Evolutionary conservation across 2,797 vertebrate species (phyloP).

Genomic region (Lacerta viridis): DNA sequence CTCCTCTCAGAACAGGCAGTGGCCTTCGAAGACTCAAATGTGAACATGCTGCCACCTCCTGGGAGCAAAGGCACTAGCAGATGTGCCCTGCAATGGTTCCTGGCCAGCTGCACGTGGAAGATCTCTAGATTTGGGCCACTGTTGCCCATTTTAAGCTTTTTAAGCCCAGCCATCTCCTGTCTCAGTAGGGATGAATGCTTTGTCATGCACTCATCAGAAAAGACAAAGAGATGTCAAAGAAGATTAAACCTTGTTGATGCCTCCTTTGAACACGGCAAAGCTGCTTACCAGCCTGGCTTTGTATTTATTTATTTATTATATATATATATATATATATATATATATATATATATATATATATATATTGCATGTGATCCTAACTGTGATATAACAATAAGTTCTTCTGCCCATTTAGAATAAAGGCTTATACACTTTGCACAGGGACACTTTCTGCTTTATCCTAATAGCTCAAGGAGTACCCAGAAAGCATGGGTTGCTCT

Average conservation of each 20-base stretch:
- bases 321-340: neutral
- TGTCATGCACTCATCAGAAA: slow-evolving; percentile 18
- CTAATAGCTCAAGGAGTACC: neutral
- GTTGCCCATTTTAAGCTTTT: neutral
- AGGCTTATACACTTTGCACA: neutral
- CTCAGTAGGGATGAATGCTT: slow-evolving; percentile 22
- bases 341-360: neutral
- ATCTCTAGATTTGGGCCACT: neutral
- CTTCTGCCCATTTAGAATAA: neutral
- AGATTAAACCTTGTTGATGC: slow-evolving; percentile 25
- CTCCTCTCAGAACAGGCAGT: neutral
- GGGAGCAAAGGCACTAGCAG: neutral
- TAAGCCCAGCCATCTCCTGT: neutral
- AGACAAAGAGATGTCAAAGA: slow-evolving; percentile 31
- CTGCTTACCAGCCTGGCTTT: slow-evolving; percentile 28
- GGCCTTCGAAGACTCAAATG: no score
- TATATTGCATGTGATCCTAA: no score
- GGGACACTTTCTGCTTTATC: neutral
- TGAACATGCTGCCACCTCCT: neutral
- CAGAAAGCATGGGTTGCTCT: neutral
- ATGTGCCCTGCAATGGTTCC: no score
- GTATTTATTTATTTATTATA: no score
- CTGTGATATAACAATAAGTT: neutral
- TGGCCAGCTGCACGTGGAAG: neutral
- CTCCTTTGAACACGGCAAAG: slow-evolving; percentile 39